Evolutionary conservation across 1,140 invertebrate species (phyloP), one percentile per base, ranked within the genome.

Genomic region (Atta colombica): DNA sequence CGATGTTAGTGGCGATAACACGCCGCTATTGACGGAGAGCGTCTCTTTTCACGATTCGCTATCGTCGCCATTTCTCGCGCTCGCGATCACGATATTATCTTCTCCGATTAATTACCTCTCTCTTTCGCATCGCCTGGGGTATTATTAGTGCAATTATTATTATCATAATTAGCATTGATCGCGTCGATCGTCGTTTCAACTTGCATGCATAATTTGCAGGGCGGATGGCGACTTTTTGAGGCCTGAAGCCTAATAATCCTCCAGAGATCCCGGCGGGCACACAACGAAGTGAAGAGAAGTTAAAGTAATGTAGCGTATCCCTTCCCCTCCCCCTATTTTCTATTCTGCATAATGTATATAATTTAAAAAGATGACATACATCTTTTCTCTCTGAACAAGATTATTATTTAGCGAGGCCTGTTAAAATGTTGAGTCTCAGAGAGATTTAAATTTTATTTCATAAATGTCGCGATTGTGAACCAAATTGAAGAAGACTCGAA

Each of bases 111-210:
- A 84, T 84, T 84, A 84, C 69, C n/a, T 74, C 68, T 72, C 66
- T 84, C 80, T 84, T 31, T 84, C 39, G 39, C 60, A 49, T 74
- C 55, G 55, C 25, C 49, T 21, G n/a, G 28, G 55, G 28, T 84
- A 35, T 84, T 84, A 84, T 84, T 84, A 84, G 25, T 55, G 49
- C 69, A 74, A 84, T 84, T 82, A 84, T 74, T 82, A 82, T 84
- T 84, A 75, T 84, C 69, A 75, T 84, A 84, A 84, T 84, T 84
- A 84, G 80, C 80, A 69, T 28, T 14, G 80, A 74, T 71, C 77
- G 77, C 78, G 77, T 39, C 49, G 77, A 81, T 82, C 65, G 69
- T 74, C 80, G 80, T n/a, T 61, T 75, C 80, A 51, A 74, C 55
- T 84, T 35, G 69, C 80, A 75, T 61, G 53, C 69, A 84, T 75